Base-by-base conservation (phyloP, 2,113 vertebrate species). In the Paralichthys olivaceus region DNA sequence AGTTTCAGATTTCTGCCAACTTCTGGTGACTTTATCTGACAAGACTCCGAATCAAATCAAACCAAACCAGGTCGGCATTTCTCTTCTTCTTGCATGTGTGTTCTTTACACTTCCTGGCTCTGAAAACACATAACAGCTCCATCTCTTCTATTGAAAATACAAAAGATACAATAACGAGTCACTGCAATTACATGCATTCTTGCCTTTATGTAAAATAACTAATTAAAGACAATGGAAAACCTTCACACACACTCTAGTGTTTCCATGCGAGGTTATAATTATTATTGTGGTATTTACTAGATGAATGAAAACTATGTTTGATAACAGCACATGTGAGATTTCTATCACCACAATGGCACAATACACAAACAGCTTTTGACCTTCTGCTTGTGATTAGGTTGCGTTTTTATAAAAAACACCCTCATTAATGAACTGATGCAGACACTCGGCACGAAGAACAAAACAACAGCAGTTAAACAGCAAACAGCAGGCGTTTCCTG, bases 311-410 rank as follows among this genome's bases (percentile, higher is more conserved):
- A 37, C 0, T 26, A 28, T 14, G 2, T 58, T 7, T 67, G 17
- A 61, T 23, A 62, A 40, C 6, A 62, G 20, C 47, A 56, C 20
- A 65, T 25, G 4, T 40, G 13, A 60, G 19, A 60, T 68, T 77
- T 61, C 8, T 68, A 15, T 77, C 28, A 23, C 13, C 22, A 11
- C n/a, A 57, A 4, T 22, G 51, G 37, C 9, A 37, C 25, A 63
- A 51, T 12, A 55, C 71, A 70, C 37, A 32, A 83, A 77, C 60
- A 68, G 34, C 59, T 65, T 79, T 62, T 66, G n/a, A 83, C 61
- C 54, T 49, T 45, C 26, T 56, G 53, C 20, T 59, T 59, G 4
- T 54, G 64, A 55, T 67, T 25, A 71, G n/a, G 12, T 2, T 15
- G 15, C 0, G 4, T 51, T 80, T 72, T 57, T 34, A 26, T 69